phyloP scores from a whole-genome alignment of 2,797 vertebrate species.

The Hydrophis major region DNA sequence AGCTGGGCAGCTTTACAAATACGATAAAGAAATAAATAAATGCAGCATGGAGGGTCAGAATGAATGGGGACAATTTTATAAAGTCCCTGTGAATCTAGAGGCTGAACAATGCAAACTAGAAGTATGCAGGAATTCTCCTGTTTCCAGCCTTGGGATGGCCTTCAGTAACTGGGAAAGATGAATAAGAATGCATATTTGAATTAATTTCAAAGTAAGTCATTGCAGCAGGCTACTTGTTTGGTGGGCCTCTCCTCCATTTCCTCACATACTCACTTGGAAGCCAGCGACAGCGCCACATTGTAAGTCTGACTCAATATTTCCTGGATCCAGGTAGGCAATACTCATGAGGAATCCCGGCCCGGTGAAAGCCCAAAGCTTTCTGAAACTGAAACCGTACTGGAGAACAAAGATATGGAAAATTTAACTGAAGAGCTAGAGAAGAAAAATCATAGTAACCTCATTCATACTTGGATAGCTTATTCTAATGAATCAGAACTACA shows the following conservation, averaged over 20 bases:
- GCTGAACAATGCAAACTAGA: not conserved
- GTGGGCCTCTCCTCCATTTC: not conserved
- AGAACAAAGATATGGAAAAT: not conserved
- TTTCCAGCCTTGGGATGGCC: not conserved
- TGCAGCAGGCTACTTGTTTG: not conserved
- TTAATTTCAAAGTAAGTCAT: too few relatives aligned
- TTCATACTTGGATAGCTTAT: not conserved
- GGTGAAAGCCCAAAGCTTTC: constrained; percentile 78
- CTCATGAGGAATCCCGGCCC: constrained; percentile 81
- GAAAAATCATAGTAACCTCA: not conserved
- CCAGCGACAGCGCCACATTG: constrained; percentile 71
- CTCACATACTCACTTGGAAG: constrained; percentile 74
- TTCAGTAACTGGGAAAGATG: not conserved
- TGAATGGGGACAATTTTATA: not conserved
- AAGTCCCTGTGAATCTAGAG: not conserved
- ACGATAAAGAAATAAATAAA: not conserved
- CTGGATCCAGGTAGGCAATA: constrained; percentile 78
- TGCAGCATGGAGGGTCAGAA: not conserved
- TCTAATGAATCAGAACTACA: not conserved
- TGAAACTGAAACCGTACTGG: constrained; percentile 73
- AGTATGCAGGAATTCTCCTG: not conserved
- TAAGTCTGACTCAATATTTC: constrained; percentile 78
- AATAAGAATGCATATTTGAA: not conserved
- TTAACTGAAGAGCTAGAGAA: not conserved
- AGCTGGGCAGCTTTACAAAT: not conserved